phyloP scores from a whole-genome alignment of 1,140 invertebrate species.

The Diachasmimorpha longicaudata region DNA sequence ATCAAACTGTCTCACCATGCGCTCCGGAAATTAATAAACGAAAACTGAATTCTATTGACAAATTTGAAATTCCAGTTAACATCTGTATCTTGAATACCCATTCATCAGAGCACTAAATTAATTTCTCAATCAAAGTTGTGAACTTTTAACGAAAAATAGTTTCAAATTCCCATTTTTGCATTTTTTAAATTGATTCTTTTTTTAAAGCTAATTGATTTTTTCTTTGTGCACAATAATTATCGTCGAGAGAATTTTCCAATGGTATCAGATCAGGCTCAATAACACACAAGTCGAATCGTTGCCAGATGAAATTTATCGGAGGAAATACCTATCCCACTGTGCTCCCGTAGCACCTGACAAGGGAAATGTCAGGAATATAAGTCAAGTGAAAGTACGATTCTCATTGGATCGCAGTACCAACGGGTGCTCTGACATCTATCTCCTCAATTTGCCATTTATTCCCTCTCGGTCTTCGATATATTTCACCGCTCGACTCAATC shows the following conservation, averaged over 20 bases:
- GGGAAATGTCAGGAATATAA: neutral
- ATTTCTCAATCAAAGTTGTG: too few relatives aligned
- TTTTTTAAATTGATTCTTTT: too few relatives aligned
- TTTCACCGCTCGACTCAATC: slow-evolving; percentile 26
- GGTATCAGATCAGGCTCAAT: neutral
- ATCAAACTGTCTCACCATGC: too few relatives aligned
- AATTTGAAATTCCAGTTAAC: too few relatives aligned
- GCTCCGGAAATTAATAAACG: too few relatives aligned
- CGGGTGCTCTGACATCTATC: neutral
- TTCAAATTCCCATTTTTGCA: too few relatives aligned
- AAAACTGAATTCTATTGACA: too few relatives aligned
- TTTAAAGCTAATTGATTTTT: neutral
- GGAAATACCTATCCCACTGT: neutral
- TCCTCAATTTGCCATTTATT: slow-evolving; percentile 13
- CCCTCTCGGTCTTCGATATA: neutral
- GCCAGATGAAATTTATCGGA: neutral
- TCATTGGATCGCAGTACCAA: neutral
- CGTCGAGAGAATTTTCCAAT: neutral
- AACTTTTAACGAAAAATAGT: too few relatives aligned
- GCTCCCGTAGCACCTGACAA: neutral
- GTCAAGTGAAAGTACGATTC: neutral
- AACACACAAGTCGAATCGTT: neutral
- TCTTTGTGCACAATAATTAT: neutral
- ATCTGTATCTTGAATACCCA: too few relatives aligned
- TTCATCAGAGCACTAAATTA: too few relatives aligned